These are phyloP conservation scores for Sorex fumeus DNA, from an alignment of 2,113 vertebrate genomes.

Conservation along the genomic window DNA sequence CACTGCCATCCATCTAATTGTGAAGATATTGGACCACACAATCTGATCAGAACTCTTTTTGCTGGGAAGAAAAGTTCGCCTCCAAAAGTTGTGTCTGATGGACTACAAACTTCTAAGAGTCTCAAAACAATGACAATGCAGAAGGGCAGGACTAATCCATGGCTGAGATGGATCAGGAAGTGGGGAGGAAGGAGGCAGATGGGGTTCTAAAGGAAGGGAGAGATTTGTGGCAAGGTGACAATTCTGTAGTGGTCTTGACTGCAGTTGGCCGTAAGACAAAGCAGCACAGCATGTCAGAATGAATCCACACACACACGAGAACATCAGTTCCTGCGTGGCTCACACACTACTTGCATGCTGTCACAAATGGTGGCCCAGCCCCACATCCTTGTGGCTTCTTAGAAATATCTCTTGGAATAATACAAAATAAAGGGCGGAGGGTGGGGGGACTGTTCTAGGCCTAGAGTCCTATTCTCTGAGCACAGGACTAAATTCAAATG, in stretches of 20 bases:
- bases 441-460: too few relatives aligned
- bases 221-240: neutral
- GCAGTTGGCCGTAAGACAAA: too few relatives aligned
- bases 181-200: neutral
- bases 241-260: neutral
- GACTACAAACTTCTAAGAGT: neutral
- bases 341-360: neutral
- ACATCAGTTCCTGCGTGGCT: neutral
- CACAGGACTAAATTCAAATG: too few relatives aligned
- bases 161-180: neutral
- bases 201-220: neutral
- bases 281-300: rapidly evolving
- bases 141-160: neutral
- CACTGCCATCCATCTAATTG: neutral
- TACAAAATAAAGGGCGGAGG: too few relatives aligned
- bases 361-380: too few relatives aligned
- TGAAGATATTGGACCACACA: too few relatives aligned
- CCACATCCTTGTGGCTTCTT: too few relatives aligned
- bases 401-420: too few relatives aligned
- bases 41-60: neutral
- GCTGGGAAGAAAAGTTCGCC: neutral
- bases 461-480: too few relatives aligned
- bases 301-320: neutral
- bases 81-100: neutral
- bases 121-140: neutral